Evolutionary conservation across 2,113 vertebrate genomes (phyloP), one percentile per base, ranked within the genome.

Genomic region (Jacana jacana): DNA sequence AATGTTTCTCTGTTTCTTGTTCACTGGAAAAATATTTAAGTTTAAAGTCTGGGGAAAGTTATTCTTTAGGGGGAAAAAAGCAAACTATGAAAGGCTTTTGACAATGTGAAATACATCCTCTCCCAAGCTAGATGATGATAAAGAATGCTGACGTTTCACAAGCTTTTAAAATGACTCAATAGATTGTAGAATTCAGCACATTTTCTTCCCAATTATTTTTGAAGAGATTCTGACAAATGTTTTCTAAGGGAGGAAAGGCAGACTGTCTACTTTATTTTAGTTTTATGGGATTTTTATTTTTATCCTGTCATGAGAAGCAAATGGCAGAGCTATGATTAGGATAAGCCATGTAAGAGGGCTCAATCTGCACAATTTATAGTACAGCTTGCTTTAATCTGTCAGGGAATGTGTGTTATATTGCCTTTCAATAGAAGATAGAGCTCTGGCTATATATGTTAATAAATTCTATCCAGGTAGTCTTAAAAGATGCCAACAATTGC

Each of bases 201-300:
- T 97, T 96, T 97, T 97, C 93, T 97, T 91, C 86, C 95, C 96
- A 98, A 97, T 98, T 98, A 98, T 96, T 97, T 98, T 96, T 97
- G 97, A 97, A 98, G 88, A 73, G 83, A 86, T 97, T 71, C 86
- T 97, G 97, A 97, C 95, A 97, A 97, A 97, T 93, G 54, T 96
- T 96, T 97, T 97, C 91, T 94, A 85, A 94, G 89, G 80, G 81
- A 95, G 91, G 92, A 97, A 96, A 97, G 95, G 93, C 92, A 97
- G 91, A 76, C 77, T 97, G 71, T 95, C 95, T 96, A 91, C 89
- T 98, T 97, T 93, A 95, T 97, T 97, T 97, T 95, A 95, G 94
- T 96, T 97, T 97, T 96, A 97, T 97, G 81, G 95, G 70, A 95
- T 70, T 97, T 80, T 97, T 97, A 96, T 97, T 98, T 97, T 98